These are phyloP conservation scores for Micromys minutus DNA, from an alignment of 2,113 vertebrate genomes.

Conservation along the genomic window DNA sequence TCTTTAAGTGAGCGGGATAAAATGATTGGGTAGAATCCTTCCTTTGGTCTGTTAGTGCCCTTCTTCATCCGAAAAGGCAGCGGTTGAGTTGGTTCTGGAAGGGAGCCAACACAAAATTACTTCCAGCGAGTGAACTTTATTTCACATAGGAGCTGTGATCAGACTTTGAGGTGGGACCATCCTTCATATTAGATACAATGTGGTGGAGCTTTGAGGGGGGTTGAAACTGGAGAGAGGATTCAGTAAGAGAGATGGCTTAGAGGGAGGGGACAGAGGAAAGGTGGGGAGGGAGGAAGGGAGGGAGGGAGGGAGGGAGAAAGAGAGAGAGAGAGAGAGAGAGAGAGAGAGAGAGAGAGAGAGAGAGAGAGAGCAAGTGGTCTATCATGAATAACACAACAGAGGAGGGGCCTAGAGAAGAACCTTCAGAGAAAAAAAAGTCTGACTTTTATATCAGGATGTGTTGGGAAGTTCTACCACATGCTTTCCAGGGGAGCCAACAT, in stretches of 20 bases:
- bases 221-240: not conserved
- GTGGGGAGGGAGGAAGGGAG: too few species aligned
- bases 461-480: not conserved
- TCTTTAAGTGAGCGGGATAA: not conserved
- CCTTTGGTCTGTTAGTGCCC: too few species aligned
- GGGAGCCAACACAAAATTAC: not conserved
- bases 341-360: accelerated
- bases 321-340: too few species aligned
- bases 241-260: not conserved
- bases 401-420: not conserved
- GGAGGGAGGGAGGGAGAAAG: accelerated
- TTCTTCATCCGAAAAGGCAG: not conserved
- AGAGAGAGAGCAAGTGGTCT: not conserved
- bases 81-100: not conserved
- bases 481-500: not conserved
- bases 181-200: not conserved
- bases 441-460: not conserved
- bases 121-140: not conserved
- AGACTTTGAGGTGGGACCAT: not conserved
- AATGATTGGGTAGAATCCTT: not conserved
- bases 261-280: accelerated
- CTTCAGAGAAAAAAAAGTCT: not conserved
- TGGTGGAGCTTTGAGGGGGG: not conserved
- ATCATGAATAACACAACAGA: not conserved
- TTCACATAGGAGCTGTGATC: not conserved